Base-by-base conservation (phyloP, 2,888 invertebrate genomes). In the Thelaira solivaga region DNA sequence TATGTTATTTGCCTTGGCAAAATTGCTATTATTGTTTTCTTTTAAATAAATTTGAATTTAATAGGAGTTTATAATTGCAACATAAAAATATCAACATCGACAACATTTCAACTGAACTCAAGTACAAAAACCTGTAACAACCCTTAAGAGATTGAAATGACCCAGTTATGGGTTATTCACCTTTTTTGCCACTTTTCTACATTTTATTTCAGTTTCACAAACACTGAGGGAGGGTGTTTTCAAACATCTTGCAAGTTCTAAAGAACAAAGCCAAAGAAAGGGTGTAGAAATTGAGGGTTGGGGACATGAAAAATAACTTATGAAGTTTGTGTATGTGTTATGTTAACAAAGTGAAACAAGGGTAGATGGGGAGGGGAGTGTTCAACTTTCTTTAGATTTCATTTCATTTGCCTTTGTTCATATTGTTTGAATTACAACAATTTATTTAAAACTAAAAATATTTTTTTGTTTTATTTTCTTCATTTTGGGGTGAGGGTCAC, bases 401-500 rank as follows among this genome's bases (percentile, higher is more conserved):
- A 49, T 26, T 39, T 47, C n/a, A 26, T 55, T 55, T 57, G 4
- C 55, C 34, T 45, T 45, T 62, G 69, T 73, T 41, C 2, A 31
- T 47, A 10, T 43, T 18, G n/a, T 26, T 18, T 41, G 7, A 64
- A 49, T 26, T 29, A 22, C 43, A 71, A 53, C 20, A 49, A 57
- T 76, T 69, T 62, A 24, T 29, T 69, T 16, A 18, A 57, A 53
- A 55, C 11, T 49, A 10, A 69, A 55, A 49, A 53, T 26, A 41
- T 4, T 18, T 29, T 49, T 51, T 67, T 43, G 49, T 36, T 36
- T 47, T 18, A 8, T 43, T 53, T 43, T 29, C 13, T 62, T 59
- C 4, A 16, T 55, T 73, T 74, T 78, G 22, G 72, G 69, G 78
- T 79, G 77, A 77, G 72, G 77, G 77, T 77, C 77, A 77, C 67